Percentiles rank a stretch among this genome's conserved stretches.
phyloP scores from a whole-genome alignment of 2,888 invertebrate species.

The Ametastegia equiseti region DNA sequence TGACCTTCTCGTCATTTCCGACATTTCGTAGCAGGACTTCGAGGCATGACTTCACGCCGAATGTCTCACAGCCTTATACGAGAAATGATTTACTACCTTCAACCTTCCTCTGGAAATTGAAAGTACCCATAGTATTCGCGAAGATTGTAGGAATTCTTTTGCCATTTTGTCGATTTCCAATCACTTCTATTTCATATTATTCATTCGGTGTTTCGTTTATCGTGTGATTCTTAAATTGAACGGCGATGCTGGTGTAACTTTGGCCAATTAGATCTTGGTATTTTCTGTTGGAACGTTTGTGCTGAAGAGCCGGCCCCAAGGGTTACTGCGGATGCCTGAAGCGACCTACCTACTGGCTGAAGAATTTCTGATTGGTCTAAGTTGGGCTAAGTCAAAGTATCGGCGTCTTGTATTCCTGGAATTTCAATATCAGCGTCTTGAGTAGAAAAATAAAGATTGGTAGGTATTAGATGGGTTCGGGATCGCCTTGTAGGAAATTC shows the following conservation, averaged over 20 bases:
- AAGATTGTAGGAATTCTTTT: not conserved
- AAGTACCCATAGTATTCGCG: not conserved
- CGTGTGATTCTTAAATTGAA: not conserved
- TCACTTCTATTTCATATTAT: no score
- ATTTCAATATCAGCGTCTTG: constrained; percentile 39
- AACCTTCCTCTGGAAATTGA: not conserved
- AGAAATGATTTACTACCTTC: constrained; percentile 33
- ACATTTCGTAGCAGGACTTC: constrained; percentile 12
- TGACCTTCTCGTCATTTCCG: constrained; percentile 23
- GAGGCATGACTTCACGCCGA: constrained; percentile 29
- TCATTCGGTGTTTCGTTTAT: not conserved
- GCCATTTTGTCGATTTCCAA: no score
- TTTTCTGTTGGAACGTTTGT: not conserved
- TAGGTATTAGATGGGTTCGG: constrained; percentile 27
- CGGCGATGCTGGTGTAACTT: not conserved
- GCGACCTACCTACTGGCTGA: constrained; percentile 1
- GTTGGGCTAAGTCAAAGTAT: constrained; percentile 1
- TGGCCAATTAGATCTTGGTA: not conserved
- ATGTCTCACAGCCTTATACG: constrained; percentile 9
- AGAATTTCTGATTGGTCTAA: constrained; percentile 28
- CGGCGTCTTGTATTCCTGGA: constrained; percentile 21
- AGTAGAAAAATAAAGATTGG: constrained; percentile 34
- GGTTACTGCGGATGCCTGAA: not conserved
- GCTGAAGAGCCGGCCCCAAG: not conserved
- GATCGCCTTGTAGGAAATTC: constrained; percentile 27